phyloP scores from a whole-genome alignment of 2,797 vertebrate genomes.

The Onychomys arenicola region DNA sequence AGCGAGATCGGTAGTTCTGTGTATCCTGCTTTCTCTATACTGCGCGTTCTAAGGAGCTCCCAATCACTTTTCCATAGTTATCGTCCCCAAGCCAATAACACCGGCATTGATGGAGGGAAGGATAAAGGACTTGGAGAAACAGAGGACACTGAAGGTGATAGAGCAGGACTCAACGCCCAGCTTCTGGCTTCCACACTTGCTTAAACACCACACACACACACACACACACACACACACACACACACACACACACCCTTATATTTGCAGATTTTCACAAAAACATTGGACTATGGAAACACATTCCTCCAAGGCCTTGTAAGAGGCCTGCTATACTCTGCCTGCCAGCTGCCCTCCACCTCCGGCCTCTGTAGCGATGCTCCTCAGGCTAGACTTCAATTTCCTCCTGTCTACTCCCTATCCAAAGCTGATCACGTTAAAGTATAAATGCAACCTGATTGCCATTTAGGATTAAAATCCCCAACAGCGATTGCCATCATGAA shows the following conservation, averaged over 20 bases:
- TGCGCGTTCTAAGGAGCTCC: background rate
- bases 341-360: background rate
- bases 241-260: background rate
- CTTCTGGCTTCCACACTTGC: background rate
- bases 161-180: background rate
- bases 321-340: background rate
- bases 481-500: background rate
- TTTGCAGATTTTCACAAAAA: constrained; percentile 9
- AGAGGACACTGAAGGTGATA: background rate
- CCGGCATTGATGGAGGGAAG: background rate
- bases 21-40: background rate
- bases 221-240: background rate
- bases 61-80: background rate
- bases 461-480: constrained; percentile 26
- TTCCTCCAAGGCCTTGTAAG: background rate
- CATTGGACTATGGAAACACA: background rate
- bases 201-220: background rate
- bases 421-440: background rate
- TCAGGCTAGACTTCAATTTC: background rate
- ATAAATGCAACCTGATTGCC: background rate
- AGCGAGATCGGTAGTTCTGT: background rate
- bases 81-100: constrained; percentile 2
- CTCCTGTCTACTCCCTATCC: background rate
- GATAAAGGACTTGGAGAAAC: background rate
- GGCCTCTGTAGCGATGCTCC: background rate